Evolutionary conservation across 2,888 invertebrate genomes (phyloP).

Genomic region (Loripinus fragilis): DNA sequence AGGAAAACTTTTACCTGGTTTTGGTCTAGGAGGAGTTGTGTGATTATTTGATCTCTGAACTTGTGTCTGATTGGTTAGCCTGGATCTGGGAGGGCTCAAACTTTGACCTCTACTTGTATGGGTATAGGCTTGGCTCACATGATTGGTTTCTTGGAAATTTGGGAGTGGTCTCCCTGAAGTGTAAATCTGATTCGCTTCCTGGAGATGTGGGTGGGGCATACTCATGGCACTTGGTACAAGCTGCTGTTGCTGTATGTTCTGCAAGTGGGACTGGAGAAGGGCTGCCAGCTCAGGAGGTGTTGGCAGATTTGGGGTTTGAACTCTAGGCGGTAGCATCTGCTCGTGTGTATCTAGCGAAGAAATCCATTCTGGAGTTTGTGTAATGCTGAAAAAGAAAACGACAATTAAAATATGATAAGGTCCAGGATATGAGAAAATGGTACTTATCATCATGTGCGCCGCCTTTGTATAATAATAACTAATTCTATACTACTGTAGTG

Average conservation of each 20-base stretch:
- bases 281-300: conserved; percentile 41
- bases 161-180: conserved; percentile 11
- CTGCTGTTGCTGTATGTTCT: conserved; percentile 39
- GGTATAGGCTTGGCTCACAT: too few relatives aligned
- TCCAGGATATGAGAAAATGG: too few relatives aligned
- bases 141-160: conserved; percentile 23
- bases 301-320: conserved; percentile 21
- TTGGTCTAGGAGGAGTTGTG: conserved; percentile 16
- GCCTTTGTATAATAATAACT: too few relatives aligned
- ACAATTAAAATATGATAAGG: too few relatives aligned
- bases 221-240: conserved; percentile 14
- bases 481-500: too few relatives aligned
- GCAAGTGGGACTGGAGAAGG: conserved; percentile 44
- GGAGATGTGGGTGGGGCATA: conserved; percentile 6
- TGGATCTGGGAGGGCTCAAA: neutral
- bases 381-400: conserved; percentile 42
- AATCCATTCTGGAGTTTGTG: conserved; percentile 54
- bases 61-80: conserved; percentile 33
- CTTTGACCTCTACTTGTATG: conserved; percentile 11
- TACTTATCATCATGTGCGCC: too few relatives aligned
- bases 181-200: conserved; percentile 19
- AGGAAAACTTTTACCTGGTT: conserved; percentile 13
- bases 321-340: conserved; percentile 14
- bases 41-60: conserved; percentile 15
- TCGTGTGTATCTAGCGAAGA: conserved; percentile 37